Evolutionary conservation across 2,888 invertebrate genomes (phyloP).

Genomic region (Apamea anceps): DNA sequence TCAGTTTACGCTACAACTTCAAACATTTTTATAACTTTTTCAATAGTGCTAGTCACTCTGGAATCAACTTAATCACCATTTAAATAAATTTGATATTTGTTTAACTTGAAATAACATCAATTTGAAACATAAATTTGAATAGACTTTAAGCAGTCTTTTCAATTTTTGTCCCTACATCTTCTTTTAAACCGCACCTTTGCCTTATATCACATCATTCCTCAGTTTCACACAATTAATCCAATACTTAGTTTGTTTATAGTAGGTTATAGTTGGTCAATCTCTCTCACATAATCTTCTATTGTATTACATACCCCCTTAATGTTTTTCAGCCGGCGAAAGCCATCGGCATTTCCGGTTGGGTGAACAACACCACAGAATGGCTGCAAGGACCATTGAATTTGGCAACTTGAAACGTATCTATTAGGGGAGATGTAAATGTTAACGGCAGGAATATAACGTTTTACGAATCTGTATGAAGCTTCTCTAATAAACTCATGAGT

Average conservation of each 20-base stretch:
- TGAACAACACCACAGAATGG: slow-evolving; percentile 35
- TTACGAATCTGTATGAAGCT: slow-evolving; percentile 28
- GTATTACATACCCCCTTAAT: slow-evolving; percentile 33
- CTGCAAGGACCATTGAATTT: slow-evolving; percentile 47
- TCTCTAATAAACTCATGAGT: slow-evolving; percentile 22
- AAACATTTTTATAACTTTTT: too few species aligned
- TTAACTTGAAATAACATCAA: too few species aligned
- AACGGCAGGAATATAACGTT: slow-evolving; percentile 42
- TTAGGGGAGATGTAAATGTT: slow-evolving; percentile 44
- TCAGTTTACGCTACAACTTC: too few species aligned
- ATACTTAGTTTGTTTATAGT: neutral
- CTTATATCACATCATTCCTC: too few species aligned
- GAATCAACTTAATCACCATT: too few species aligned
- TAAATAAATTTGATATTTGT: too few species aligned
- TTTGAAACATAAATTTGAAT: too few species aligned
- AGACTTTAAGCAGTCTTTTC: too few species aligned
- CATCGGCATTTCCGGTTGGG: slow-evolving; percentile 43
- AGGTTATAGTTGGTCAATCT: neutral
- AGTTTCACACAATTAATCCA: neutral
- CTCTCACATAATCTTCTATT: slow-evolving; percentile 9
- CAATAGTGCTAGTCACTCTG: too few species aligned
- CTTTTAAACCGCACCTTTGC: too few species aligned
- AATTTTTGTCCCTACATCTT: too few species aligned
- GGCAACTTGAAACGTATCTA: slow-evolving; percentile 32
- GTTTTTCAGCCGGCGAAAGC: slow-evolving; percentile 46